Percentiles rank a stretch among this genome's conserved stretches.
These are phyloP conservation scores for Trichonephila inaurata DNA, from an alignment of 1,140 invertebrate species.

Conservation along the genomic window DNA sequence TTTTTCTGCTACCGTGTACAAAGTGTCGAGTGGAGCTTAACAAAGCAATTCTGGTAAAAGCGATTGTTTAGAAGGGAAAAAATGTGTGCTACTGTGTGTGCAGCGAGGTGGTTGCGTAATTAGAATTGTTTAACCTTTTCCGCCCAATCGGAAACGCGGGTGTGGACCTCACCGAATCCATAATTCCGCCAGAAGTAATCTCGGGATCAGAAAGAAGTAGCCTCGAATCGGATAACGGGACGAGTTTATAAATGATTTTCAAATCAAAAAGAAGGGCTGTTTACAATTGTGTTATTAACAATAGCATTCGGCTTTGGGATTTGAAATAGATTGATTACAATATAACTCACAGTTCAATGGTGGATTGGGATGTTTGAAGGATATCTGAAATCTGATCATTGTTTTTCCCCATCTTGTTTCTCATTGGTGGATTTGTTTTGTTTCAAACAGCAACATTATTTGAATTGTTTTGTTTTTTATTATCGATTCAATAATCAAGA, in stretches of 20 bases:
- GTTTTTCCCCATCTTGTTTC: not conserved
- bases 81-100: not conserved
- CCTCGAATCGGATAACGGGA: constrained; percentile 9
- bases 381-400: constrained; percentile 8
- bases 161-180: not conserved
- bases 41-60: not conserved
- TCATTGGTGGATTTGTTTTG: not conserved
- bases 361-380: not conserved
- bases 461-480: not conserved
- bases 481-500: not conserved
- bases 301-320: not conserved
- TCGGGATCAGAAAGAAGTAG: not conserved
- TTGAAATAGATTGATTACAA: constrained; percentile 1
- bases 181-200: constrained; percentile 3
- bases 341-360: not conserved
- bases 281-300: constrained; percentile 1
- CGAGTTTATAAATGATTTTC: not conserved
- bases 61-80: not conserved
- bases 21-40: not conserved
- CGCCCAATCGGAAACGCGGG: not conserved
- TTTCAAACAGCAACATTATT: not conserved
- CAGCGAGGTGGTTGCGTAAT: not conserved
- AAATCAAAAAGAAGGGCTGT: not conserved
- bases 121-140: not conserved
- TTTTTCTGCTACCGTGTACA: constrained; percentile 2